phyloP scores from a whole-genome alignment of 2,888 invertebrate genomes.

The Epirrhoe tristata region DNA sequence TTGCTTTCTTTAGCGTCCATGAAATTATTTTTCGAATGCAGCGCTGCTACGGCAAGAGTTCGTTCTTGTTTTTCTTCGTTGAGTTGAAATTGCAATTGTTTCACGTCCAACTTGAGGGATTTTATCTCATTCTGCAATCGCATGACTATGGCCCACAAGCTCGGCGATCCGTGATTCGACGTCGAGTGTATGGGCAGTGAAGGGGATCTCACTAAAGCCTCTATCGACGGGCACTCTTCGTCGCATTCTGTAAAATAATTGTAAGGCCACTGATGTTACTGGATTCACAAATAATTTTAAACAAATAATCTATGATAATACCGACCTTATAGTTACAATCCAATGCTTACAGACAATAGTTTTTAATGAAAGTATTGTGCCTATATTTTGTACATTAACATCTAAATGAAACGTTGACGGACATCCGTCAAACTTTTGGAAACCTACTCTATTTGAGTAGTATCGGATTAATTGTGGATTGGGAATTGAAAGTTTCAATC shows the following conservation, averaged over 20 bases:
- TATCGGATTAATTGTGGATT: slow-evolving; percentile 7
- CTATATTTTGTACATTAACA: neutral
- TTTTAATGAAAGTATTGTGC: neutral
- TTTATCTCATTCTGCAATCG: slow-evolving; percentile 90
- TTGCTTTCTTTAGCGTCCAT: slow-evolving; percentile 81
- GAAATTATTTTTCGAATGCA: slow-evolving; percentile 73
- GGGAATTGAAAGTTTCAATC: slow-evolving; percentile 15
- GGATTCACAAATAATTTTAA: slow-evolving; percentile 16
- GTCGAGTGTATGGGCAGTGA: slow-evolving; percentile 77
- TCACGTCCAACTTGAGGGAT: slow-evolving; percentile 87
- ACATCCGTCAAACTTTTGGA: neutral
- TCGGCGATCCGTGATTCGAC: slow-evolving; percentile 80
- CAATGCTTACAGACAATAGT: slow-evolving; percentile 19
- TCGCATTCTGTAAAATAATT: slow-evolving; percentile 77
- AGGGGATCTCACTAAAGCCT: slow-evolving; percentile 78
- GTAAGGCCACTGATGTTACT: slow-evolving; percentile 47
- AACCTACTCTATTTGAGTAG: slow-evolving; percentile 2
- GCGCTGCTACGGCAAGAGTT: slow-evolving; percentile 74
- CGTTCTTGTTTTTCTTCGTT: slow-evolving; percentile 88
- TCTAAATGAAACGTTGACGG: no score
- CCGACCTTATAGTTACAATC: slow-evolving; percentile 52
- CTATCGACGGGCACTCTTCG: slow-evolving; percentile 74
- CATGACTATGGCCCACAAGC: slow-evolving; percentile 91
- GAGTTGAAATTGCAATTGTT: slow-evolving; percentile 85
- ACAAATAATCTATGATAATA: slow-evolving; percentile 43